Base-by-base conservation (phyloP, 2,888 invertebrate genomes). In the Protodeltote pygarga region DNA sequence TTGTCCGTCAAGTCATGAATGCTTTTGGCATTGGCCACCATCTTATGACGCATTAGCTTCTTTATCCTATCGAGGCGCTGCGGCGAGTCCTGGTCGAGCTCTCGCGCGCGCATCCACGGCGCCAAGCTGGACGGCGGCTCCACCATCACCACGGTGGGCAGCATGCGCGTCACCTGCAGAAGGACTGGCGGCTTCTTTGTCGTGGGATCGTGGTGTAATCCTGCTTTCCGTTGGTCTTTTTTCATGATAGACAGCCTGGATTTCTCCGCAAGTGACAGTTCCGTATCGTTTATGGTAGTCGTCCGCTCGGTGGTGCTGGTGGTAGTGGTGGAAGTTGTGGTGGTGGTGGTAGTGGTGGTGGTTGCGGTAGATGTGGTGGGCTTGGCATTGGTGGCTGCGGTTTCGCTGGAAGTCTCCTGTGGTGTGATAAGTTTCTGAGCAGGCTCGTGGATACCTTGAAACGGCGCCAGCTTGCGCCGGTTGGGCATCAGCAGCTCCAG, bases 221-320 rank as follows among this genome's bases (percentile, higher is more conserved):
- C 77, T 32, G 87, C 85, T 28, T 89, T 90, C 42, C 75, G 77
- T 25, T 75, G 76, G 0, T 80, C 78, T 48, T 90, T 90, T 49
- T 79, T 87, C 27, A 88, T 33, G n/a, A 89, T 90, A 0, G 89
- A 89, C 2, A 89, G 50, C 11, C 84, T 75, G 0, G 90, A 89
- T 55, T 83, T 85, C 50, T 90, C 88, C 0, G 85, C 87, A 3
- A 88, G 44, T 0, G 89, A 86, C 8, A 85, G 55, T 11, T 76
- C 78, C 0, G 45, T 20, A 2, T 35, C 5, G 20, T 50, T 39
- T 4, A 15, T 34, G n/a, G 25, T n/a, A 5, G 31, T 15, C 5
- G 19, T 24, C 21, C 10, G 32, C 3, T 14, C 10, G 33, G 5
- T 20, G 20, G 35, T 31, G 14, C 19, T 35, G 9, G n/a, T n/a